Conservation (phyloP, 2,888 invertebrate species). For the Salpingus planirostris region DNA sequence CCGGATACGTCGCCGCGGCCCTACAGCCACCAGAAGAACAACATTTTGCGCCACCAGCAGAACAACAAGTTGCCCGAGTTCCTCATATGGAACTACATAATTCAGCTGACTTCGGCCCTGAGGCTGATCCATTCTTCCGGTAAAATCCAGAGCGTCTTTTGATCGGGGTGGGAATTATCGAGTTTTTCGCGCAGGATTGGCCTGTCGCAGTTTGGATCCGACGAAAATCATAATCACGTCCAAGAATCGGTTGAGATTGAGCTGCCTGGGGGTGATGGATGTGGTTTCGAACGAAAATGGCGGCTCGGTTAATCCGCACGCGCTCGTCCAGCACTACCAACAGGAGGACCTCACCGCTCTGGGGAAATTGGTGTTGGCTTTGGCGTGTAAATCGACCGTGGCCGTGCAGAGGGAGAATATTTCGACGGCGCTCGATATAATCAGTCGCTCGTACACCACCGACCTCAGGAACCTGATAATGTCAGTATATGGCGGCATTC, state of each 20-base stretch:
- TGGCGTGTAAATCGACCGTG: conserved; percentile 88
- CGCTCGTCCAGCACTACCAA: conserved; percentile 61
- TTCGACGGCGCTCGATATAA: conserved; percentile 78
- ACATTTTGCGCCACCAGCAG: conserved; percentile 67
- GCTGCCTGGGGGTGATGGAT: conserved; percentile 73
- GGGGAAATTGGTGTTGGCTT: conserved; percentile 81
- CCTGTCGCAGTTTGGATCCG: conserved; percentile 80
- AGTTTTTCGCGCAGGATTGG: conserved; percentile 59
- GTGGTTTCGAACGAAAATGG: conserved; percentile 67
- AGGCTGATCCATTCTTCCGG: conserved; percentile 74
- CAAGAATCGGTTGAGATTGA: conserved; percentile 60
- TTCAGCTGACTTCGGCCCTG: conserved; percentile 90
- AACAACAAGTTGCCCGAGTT: conserved; percentile 72
- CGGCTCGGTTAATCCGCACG: conserved; percentile 49
- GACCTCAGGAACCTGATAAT: conserved; percentile 92
- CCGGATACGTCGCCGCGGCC: conserved; percentile 74
- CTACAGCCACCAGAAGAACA: conserved; percentile 75
- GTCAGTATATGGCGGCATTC: conserved; percentile 52
- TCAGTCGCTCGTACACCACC: conserved; percentile 81
- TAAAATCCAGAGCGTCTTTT: conserved; percentile 7
- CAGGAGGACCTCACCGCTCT: conserved; percentile 89
- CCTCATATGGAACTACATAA: conserved; percentile 90
- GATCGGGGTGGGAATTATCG: not conserved
- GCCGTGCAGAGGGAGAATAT: conserved; percentile 83
- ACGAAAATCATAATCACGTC: conserved; percentile 69